phyloP scores from a whole-genome alignment of 2,797 vertebrate species.

The Acanthurus lineatus region DNA sequence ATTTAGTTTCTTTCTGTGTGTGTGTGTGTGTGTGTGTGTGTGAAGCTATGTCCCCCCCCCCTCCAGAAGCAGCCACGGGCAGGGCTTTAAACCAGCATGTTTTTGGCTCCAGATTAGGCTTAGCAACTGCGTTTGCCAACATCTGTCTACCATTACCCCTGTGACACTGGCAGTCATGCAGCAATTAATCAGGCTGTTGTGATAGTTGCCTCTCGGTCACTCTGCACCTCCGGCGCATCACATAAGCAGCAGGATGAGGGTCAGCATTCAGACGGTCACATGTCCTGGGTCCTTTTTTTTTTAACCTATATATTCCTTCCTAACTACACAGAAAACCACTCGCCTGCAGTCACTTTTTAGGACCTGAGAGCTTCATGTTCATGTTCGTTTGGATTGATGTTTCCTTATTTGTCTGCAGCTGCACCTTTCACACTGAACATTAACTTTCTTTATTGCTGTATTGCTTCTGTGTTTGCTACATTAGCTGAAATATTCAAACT shows the following conservation, averaged over 20 bases:
- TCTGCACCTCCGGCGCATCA: slow-evolving; percentile 57
- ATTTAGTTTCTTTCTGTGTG: slow-evolving; percentile 31
- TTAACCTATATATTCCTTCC: not conserved
- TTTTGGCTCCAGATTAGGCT: slow-evolving; percentile 73
- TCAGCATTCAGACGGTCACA: slow-evolving; percentile 42
- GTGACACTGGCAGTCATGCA: slow-evolving; percentile 68
- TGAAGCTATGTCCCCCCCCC: slow-evolving; percentile 21
- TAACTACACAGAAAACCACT: slow-evolving; percentile 14
- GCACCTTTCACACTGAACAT: not conserved
- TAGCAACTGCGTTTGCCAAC: slow-evolving; percentile 62
- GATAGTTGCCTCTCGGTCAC: slow-evolving; percentile 56
- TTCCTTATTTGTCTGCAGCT: slow-evolving; percentile 1
- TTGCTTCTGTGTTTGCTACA: not conserved
- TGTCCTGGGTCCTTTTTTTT: slow-evolving; percentile 33
- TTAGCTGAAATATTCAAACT: not conserved
- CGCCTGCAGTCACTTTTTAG: slow-evolving; percentile 18
- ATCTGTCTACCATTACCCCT: slow-evolving; percentile 77
- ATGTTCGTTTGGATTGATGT: slow-evolving; percentile 10
- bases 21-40: slow-evolving; percentile 3
- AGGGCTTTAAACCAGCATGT: slow-evolving; percentile 62
- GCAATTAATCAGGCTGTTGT: slow-evolving; percentile 71
- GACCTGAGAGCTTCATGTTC: not conserved
- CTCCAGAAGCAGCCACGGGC: slow-evolving; percentile 36
- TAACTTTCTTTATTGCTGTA: not conserved
- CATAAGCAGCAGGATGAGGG: slow-evolving; percentile 42